A percentile compares a stretch with the other conserved stretches of the same genome.
These are phyloP conservation scores for Podabrus alpinus DNA, from an alignment of 2,888 invertebrate species.

Conservation along the genomic window DNA sequence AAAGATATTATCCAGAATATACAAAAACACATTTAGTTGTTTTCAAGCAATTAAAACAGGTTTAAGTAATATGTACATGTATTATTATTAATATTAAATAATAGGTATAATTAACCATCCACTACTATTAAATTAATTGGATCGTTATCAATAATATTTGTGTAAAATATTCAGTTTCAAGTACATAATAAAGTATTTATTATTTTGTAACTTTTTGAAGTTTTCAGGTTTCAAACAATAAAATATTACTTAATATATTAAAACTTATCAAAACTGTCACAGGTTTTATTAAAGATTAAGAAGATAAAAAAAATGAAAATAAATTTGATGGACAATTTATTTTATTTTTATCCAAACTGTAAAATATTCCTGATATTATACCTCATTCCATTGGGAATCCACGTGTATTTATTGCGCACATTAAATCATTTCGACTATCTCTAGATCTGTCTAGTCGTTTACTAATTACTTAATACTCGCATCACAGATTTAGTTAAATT, in stretches of 20 bases:
- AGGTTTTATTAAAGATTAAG: background rate
- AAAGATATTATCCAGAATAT: background rate
- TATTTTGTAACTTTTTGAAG: background rate
- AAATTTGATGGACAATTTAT: slow-evolving; percentile 6
- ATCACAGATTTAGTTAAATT: slow-evolving; percentile 13
- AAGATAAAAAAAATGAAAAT: background rate
- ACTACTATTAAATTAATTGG: background rate
- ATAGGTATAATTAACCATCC: background rate
- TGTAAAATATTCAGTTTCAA: background rate
- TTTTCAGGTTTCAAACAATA: background rate
- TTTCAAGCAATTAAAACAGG: background rate
- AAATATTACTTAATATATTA: background rate
- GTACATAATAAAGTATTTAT: background rate
- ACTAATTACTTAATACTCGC: slow-evolving; percentile 49
- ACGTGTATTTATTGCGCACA: slow-evolving; percentile 47
- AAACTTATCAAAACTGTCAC: background rate
- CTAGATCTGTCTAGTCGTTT: slow-evolving; percentile 49
- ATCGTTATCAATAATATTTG: background rate
- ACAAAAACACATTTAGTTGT: background rate
- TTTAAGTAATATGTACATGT: background rate
- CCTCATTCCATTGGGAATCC: slow-evolving; percentile 41
- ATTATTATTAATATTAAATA: background rate
- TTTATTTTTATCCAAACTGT: slow-evolving; percentile 7
- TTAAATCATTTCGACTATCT: slow-evolving; percentile 49
- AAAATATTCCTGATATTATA: slow-evolving; percentile 36